phyloP scores from a whole-genome alignment of 2,888 invertebrate genomes.

The Stenotaenia linearis region DNA sequence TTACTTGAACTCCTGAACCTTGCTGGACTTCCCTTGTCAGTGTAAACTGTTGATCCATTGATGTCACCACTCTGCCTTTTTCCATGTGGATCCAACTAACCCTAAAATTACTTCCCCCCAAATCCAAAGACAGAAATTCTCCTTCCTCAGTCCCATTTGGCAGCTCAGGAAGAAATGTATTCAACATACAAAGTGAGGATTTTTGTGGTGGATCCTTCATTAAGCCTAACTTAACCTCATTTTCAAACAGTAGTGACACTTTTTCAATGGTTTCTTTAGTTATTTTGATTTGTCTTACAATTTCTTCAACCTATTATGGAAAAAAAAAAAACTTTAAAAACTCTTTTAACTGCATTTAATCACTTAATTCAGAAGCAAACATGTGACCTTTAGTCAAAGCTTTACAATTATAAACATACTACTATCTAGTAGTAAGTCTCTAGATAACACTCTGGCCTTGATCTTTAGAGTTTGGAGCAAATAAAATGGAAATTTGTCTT shows the following conservation, averaged over 20 bases:
- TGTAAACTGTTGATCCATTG: constrained; percentile 57
- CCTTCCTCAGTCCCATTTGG: constrained; percentile 70
- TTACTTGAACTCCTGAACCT: constrained; percentile 53
- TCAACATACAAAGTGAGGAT: constrained; percentile 69
- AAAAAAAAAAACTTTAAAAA: not conserved
- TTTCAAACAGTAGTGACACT: constrained; percentile 53
- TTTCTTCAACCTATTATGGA: not conserved
- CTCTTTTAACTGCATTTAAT: not conserved
- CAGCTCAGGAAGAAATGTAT: constrained; percentile 67
- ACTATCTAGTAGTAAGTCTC: not conserved
- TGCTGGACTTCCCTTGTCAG: constrained; percentile 56
- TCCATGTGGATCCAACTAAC: constrained; percentile 61
- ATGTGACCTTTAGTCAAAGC: not conserved
- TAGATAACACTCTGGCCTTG: not conserved
- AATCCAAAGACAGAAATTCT: constrained; percentile 66
- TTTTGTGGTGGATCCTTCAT: constrained; percentile 50
- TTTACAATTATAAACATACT: not conserved
- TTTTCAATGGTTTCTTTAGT: not conserved
- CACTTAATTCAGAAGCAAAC: not conserved
- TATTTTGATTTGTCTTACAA: not conserved
- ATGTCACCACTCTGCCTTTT: constrained; percentile 54
- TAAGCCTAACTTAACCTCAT: constrained; percentile 61
- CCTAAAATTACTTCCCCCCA: constrained; percentile 77
- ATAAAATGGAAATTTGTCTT: not conserved
- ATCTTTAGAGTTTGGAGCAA: not conserved